Percentiles rank a stretch among this genome's conserved stretches.
phyloP scores from a whole-genome alignment of 2,797 vertebrate species.

The Artibeus lituratus region DNA sequence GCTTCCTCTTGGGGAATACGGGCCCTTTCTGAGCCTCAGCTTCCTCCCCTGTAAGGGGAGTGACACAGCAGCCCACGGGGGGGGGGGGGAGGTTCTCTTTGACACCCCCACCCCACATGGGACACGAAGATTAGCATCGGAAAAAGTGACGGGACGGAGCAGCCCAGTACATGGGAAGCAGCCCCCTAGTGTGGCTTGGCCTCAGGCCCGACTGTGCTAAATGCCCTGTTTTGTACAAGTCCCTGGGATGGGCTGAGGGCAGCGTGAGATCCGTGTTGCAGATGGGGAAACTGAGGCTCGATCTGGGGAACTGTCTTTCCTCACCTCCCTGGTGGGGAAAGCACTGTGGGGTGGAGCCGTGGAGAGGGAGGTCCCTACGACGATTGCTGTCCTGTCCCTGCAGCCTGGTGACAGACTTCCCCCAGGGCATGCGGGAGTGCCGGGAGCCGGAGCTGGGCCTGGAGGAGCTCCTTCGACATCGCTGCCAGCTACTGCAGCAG shows the following conservation, averaged over 20 bases:
- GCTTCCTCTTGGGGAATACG: background rate
- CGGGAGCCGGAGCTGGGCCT: conserved; percentile 85
- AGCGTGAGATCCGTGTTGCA: background rate
- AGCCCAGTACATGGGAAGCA: fast-evolving
- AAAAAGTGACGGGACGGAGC: background rate
- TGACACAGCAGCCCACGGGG: no score
- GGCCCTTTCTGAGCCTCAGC: background rate
- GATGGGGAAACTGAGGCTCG: background rate
- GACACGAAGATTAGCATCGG: background rate
- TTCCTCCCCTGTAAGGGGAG: background rate
- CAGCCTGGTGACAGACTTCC: conserved; percentile 90
- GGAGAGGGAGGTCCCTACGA: background rate
- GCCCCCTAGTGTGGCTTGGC: fast-evolving
- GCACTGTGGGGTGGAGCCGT: fast-evolving
- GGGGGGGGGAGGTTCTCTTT: background rate
- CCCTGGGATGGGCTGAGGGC: background rate
- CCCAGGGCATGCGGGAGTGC: conserved; percentile 84
- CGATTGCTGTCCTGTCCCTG: background rate
- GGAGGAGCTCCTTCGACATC: conserved; percentile 87
- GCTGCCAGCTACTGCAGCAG: conserved; percentile 84
- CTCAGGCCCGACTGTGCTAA: background rate
- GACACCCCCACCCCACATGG: fast-evolving
- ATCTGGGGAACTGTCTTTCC: fast-evolving
- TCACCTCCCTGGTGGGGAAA: background rate
- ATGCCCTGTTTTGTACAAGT: background rate